phyloP scores from a whole-genome alignment of 2,888 invertebrate species.

The Dryomyza anilis region DNA sequence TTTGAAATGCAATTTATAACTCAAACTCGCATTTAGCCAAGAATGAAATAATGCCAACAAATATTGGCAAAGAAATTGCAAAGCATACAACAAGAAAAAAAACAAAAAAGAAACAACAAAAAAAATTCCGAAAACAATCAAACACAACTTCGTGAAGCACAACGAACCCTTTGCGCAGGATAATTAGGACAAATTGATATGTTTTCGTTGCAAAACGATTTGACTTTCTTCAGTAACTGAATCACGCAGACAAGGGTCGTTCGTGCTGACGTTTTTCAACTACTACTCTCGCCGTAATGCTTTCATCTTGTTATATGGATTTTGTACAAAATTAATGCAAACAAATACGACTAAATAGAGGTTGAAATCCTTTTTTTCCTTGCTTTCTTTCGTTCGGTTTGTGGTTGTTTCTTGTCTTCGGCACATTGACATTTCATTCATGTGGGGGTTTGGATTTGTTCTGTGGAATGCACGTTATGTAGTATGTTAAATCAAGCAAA shows the following conservation, averaged over 20 bases:
- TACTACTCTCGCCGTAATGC: no score
- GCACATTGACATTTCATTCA: no score
- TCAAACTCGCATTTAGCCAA: not conserved
- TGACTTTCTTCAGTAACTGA: not conserved
- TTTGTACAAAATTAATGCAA: no score
- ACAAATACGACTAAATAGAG: no score
- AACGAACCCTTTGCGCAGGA: not conserved
- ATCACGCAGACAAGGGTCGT: no score
- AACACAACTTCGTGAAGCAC: not conserved
- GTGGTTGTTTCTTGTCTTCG: no score
- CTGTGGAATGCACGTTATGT: not conserved
- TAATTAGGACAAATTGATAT: constrained; percentile 10
- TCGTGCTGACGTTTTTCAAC: no score
- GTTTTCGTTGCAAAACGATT: not conserved
- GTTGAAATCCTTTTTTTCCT: no score
- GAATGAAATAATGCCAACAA: not conserved
- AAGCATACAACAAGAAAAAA: not conserved
- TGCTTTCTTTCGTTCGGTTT: no score
- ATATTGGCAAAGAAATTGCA: not conserved
- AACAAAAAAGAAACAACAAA: not conserved
- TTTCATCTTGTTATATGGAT: no score
- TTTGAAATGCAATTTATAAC: not conserved
- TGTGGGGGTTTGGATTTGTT: no score
- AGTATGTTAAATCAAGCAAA: not conserved
- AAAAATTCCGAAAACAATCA: not conserved